Percentiles rank a stretch among this genome's conserved stretches.
phyloP scores from a whole-genome alignment of 2,113 vertebrate genomes.

The Crypturellus undulatus region DNA sequence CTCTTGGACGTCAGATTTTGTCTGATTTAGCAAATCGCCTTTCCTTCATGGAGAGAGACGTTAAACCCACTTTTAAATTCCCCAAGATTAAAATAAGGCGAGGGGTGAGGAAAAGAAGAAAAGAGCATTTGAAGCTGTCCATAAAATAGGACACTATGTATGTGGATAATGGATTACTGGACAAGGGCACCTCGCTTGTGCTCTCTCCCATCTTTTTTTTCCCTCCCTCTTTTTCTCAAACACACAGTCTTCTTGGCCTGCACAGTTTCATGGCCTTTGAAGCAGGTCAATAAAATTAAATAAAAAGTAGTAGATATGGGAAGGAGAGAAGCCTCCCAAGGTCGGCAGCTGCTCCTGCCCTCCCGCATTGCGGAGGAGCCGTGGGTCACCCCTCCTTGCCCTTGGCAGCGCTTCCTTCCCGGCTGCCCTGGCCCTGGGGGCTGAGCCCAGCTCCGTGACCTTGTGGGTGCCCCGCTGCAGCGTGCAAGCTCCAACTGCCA shows the following conservation, averaged over 20 bases:
- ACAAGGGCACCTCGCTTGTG: neutral
- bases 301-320: neutral
- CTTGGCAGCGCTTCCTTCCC: neutral
- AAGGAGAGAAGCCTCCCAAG: neutral
- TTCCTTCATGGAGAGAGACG: neutral
- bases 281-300: neutral
- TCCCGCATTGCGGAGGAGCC: accelerated
- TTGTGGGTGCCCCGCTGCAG: neutral
- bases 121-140: neutral
- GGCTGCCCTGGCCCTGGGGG: neutral
- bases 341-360: neutral
- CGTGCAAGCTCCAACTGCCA: neutral
- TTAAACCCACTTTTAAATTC: neutral
- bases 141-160: neutral
- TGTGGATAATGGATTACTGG: neutral
- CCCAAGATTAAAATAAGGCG: neutral
- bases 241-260: neutral
- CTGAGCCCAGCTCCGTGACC: neutral
- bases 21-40: neutral
- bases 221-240: neutral
- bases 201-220: neutral
- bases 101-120: neutral
- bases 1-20: neutral
- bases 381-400: neutral
- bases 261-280: neutral